phyloP scores from a whole-genome alignment of 2,113 vertebrate genomes.

The Suncus etruscus region DNA sequence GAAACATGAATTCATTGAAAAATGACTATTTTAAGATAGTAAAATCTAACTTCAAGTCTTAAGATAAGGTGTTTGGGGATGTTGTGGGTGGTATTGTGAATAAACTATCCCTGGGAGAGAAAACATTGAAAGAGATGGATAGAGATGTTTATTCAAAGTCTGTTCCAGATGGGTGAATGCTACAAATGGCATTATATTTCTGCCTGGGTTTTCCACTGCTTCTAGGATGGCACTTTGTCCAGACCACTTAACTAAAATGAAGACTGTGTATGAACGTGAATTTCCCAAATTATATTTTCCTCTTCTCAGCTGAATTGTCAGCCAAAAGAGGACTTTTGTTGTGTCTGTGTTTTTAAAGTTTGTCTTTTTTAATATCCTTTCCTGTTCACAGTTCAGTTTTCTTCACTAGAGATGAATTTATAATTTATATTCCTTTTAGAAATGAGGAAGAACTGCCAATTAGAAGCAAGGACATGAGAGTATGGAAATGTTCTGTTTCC shows the following conservation, averaged over 20 bases:
- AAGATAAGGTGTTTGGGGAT: not conserved
- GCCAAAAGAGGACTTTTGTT: not conserved
- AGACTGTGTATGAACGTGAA: accelerated
- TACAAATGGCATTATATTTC: not conserved
- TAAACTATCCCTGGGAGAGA: not conserved
- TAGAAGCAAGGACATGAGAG: constrained; percentile 52
- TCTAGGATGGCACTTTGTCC: not conserved
- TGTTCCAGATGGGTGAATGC: not conserved
- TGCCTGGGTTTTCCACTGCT: not conserved
- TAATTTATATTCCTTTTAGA: constrained; percentile 66
- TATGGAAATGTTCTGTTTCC: constrained; percentile 46
- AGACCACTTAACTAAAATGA: not conserved
- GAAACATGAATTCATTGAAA: not conserved
- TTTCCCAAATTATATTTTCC: constrained; percentile 51
- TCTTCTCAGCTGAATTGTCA: constrained; percentile 42
- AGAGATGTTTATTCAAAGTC: not conserved
- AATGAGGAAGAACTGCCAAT: constrained; percentile 65
- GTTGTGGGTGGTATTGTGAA: not conserved
- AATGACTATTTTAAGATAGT: constrained; percentile 38
- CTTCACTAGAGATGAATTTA: constrained; percentile 58
- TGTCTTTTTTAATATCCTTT: constrained; percentile 65
- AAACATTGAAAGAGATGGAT: not conserved
- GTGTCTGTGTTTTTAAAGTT: constrained; percentile 5
- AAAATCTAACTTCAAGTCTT: not conserved
- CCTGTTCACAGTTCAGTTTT: constrained; percentile 35